phyloP scores from a whole-genome alignment of 1,140 invertebrate genomes.

The Pogonomyrmex californicus region DNA sequence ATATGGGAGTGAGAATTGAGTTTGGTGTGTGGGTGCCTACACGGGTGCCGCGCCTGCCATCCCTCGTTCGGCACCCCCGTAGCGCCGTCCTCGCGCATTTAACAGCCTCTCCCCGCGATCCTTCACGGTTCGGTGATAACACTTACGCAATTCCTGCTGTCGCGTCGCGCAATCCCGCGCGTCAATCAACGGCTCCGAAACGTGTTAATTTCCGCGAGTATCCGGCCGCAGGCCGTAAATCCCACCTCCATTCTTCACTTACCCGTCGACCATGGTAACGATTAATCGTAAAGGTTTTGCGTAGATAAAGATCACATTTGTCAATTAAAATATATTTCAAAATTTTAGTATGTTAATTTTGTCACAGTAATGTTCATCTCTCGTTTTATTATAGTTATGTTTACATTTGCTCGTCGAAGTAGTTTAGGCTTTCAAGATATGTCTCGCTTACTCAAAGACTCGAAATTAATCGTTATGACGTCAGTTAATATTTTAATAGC shows the following conservation, averaged over 20 bases:
- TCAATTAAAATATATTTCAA: not conserved
- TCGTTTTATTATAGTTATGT: not conserved
- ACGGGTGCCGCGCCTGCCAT: not conserved
- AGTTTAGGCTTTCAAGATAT: too few relatives aligned
- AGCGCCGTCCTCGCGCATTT: slow-evolving; percentile 32
- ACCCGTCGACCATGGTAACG: not conserved
- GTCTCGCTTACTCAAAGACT: slow-evolving; percentile 1
- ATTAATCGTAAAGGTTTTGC: slow-evolving; percentile 3
- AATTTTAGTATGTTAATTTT: not conserved
- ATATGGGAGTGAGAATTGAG: slow-evolving; percentile 80
- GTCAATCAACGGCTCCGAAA: slow-evolving; percentile 65
- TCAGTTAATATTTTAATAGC: not conserved
- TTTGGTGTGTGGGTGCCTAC: slow-evolving; percentile 63
- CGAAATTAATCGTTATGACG: not conserved
- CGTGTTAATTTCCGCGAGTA: slow-evolving; percentile 69
- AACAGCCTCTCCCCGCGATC: slow-evolving; percentile 41
- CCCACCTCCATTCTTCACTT: not conserved
- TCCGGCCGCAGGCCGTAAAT: slow-evolving; percentile 48
- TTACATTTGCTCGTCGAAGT: not conserved
- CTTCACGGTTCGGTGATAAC: slow-evolving; percentile 64
- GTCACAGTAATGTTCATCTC: too few relatives aligned
- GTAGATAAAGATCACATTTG: not conserved
- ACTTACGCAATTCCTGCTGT: slow-evolving; percentile 68
- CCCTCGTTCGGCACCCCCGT: slow-evolving; percentile 19
- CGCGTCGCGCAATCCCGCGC: slow-evolving; percentile 40